Conservation (phyloP, 2,888 invertebrate genomes). For the Melolontha melolontha region DNA sequence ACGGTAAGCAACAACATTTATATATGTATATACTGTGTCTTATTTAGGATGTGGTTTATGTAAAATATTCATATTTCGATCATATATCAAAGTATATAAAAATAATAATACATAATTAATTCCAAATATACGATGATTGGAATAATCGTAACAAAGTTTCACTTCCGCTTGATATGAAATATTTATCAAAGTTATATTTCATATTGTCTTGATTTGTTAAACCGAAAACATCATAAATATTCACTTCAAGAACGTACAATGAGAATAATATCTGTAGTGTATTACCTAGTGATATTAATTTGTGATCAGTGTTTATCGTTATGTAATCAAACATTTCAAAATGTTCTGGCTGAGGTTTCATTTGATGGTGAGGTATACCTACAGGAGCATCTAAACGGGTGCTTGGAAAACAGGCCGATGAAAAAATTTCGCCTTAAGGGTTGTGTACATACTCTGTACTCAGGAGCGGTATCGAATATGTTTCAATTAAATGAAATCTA, state of each 20-base stretch:
- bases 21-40: too few species aligned
- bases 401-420: constrained; percentile 9
- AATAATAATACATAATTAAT: too few species aligned
- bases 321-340: constrained; percentile 21
- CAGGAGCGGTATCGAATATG: neutral
- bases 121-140: too few species aligned
- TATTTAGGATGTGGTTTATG: too few species aligned
- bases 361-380: constrained; percentile 2
- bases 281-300: neutral
- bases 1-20: too few species aligned
- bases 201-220: neutral
- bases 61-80: too few species aligned
- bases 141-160: too few species aligned
- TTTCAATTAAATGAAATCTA: constrained; percentile 1
- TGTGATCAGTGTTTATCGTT: constrained; percentile 1
- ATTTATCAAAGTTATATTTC: too few species aligned
- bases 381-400: constrained; percentile 13
- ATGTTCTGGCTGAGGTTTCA: constrained; percentile 6
- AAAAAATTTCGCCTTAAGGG: constrained; percentile 4
- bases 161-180: too few species aligned
- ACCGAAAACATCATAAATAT: neutral
- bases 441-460: neutral
- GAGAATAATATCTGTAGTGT: constrained; percentile 16
- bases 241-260: neutral
- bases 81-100: too few species aligned